Base-by-base conservation (phyloP, 2,888 invertebrate genomes). In the Busseola fusca region DNA sequence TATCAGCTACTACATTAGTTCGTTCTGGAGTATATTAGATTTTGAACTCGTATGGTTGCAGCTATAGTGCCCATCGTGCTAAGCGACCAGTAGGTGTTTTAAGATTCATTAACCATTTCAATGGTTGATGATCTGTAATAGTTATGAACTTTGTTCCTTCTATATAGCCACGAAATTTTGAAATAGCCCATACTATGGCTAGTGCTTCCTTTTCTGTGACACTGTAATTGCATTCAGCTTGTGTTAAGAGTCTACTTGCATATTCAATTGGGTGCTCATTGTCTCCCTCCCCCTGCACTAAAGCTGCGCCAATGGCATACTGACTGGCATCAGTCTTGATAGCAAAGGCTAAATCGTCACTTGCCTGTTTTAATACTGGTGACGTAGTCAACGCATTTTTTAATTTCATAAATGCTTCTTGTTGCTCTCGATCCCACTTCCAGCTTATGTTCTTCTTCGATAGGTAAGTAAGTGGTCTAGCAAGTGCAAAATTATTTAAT, bases 1-100 rank as follows among this genome's bases (percentile, higher is more conserved):
- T 67, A 58, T 67, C 45, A 45, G 57, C 58, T 48, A 66, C n/a
- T 34, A 67, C 37, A 58, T 67, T 67, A 14, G 59, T 67, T 48
- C 59, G 21, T 37, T 59, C 67, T 40, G 59, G 67, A 40, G 59
- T 27, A 27, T 59, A 67, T 40, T 67, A 37, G 16, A 67, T 67
- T 21, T 59, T 25, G 37, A 66, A 66, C 18, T 66, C 42, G 27
- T 60, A 45, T 27, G 42, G 42, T 27, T 62, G 60, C 21, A 62
- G 42, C 7, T 62, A 27, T 45, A 45, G 42, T 45, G 21, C 42
- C 60, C 27, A 62, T 27, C 42, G 27, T 14, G 60, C 42, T 45
- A 62, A 21, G 42, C 60, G 42, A 45, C 60, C 60, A 60, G 21
- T 48, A 3, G 62, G 45, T 45, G 42, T 62, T 62, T 45, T 60